Conservation (phyloP, 53 echinoderm and acorn worm species). For the Apostichopus leukothele region DNA sequence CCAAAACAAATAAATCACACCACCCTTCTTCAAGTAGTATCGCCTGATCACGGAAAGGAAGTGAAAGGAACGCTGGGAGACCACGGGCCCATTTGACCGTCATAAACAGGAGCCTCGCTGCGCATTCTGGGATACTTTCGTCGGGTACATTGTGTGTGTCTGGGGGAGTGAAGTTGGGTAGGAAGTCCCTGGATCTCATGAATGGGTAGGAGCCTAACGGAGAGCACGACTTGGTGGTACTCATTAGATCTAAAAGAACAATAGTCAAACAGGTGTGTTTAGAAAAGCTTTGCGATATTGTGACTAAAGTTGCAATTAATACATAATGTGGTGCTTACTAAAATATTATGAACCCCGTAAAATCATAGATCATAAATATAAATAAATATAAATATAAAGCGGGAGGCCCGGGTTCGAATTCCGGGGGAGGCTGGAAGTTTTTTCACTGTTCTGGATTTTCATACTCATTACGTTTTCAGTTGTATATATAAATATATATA, state of each 20-base stretch:
- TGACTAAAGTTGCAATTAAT: too few relatives aligned
- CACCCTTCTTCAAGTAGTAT: slow-evolving; percentile 94
- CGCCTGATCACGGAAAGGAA: slow-evolving; percentile 93
- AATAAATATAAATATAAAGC: not conserved
- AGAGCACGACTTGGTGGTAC: not conserved
- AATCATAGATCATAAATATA: too few relatives aligned
- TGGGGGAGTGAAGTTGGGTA: slow-evolving; percentile 28
- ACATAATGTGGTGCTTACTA: not conserved
- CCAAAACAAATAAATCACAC: slow-evolving; percentile 85
- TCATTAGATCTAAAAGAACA: not conserved
- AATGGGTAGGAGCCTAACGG: not conserved
- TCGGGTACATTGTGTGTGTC: slow-evolving; percentile 37
- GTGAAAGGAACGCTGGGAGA: slow-evolving; percentile 88
- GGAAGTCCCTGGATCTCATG: slow-evolving; percentile 16
- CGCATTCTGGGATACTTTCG: slow-evolving; percentile 84
- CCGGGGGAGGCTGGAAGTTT: too few relatives aligned
- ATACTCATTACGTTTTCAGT: too few relatives aligned
- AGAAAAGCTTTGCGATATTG: too few relatives aligned
- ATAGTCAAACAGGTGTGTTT: not conserved
- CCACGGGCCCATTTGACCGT: slow-evolving; percentile 92
- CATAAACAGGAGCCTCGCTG: slow-evolving; percentile 98
- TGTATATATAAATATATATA: too few relatives aligned
- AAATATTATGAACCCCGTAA: not conserved
- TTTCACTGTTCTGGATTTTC: too few relatives aligned
- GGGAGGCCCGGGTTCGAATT: not conserved